Conservation (phyloP, 1,140 invertebrate genomes). For the Drosophila truncata region DNA sequence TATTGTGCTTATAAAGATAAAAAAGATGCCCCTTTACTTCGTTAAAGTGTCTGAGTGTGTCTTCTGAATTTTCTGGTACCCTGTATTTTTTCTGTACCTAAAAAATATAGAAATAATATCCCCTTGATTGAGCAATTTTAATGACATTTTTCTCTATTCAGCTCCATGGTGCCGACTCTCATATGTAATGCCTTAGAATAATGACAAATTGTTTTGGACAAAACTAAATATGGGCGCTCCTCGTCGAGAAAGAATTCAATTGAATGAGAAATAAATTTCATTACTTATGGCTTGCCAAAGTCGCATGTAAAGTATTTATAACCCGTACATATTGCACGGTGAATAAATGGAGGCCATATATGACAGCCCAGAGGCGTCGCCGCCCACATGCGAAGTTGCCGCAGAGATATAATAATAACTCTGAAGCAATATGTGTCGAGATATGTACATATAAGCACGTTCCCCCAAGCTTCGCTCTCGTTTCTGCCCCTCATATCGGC, state of each 20-base stretch:
- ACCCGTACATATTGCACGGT: slow-evolving; percentile 42
- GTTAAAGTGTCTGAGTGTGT: too few relatives aligned
- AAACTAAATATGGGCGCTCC: slow-evolving; percentile 32
- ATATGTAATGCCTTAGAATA: slow-evolving; percentile 35
- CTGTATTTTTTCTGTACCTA: background rate
- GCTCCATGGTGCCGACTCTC: background rate
- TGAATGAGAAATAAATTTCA: slow-evolving; percentile 66
- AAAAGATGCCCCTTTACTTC: background rate
- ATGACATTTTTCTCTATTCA: background rate
- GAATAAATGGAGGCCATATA: slow-evolving; percentile 68
- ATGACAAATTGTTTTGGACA: slow-evolving; percentile 48
- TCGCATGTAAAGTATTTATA: slow-evolving; percentile 67
- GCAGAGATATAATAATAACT: slow-evolving; percentile 50
- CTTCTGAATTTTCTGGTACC: background rate
- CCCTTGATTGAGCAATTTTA: background rate
- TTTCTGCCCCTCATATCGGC: slow-evolving; percentile 6
- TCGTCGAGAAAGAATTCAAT: slow-evolving; percentile 54
- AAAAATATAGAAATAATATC: background rate
- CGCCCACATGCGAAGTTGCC: slow-evolving; percentile 61
- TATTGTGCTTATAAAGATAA: slow-evolving; percentile 6
- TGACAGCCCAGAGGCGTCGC: slow-evolving; percentile 48
- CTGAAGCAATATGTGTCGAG: slow-evolving; percentile 51
- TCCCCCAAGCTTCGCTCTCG: slow-evolving; percentile 37
- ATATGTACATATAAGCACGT: slow-evolving; percentile 20
- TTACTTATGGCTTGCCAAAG: slow-evolving; percentile 71